Evolutionary conservation across 2,888 invertebrate genomes (phyloP), one percentile per base, ranked within the genome.

Genomic region (Zhengitettix transpicula): DNA sequence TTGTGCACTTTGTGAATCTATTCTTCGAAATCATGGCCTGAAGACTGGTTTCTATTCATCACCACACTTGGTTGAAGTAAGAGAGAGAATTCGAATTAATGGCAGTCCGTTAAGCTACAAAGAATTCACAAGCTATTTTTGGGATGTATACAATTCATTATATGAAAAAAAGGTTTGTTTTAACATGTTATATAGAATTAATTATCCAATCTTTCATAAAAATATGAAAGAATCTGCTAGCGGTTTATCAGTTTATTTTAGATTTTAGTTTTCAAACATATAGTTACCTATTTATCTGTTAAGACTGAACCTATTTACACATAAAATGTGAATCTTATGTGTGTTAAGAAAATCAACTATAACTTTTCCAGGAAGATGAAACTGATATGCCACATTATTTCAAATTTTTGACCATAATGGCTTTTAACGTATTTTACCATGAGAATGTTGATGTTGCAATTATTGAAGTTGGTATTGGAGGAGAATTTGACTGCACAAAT

Each of bases 381-480:
- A 72, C 73, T 5, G 89, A 88, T 66, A 89, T 95, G 87, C 97
- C 97, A 0, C 78, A 86, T 54, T 99, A 97, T 74, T 99, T 99
- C 75, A 84, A 87, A 63, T 98, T 98, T 71, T 76, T 99, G 15
- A 98, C 97, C 0, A 79, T 97, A 60, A 75, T 99, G 78, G 90
- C 94, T 14, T 88, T 92, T 69, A 82, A 92, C 69, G 79, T 95
- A 42, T 99, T 99, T 74, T 68, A 91, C 0, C 78, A 81, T 28
- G 87, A 92, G 72, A 81, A 86, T 65, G 85, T 95, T 11, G 94
- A 98, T 72, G 97, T 95, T 1, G 92, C 90, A 0, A 82, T 99
- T 52, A 72, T 99, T 14, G 99, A 99, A 77, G 98, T 98, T 42
- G 99, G 99, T 42, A 94, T 99, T 65, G 99, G 99, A 0, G 99